A percentile compares a stretch with the other conserved stretches of the same genome.
Conservation (phyloP, 2,797 vertebrate genomes). For the Hippocampus kuda region DNA sequence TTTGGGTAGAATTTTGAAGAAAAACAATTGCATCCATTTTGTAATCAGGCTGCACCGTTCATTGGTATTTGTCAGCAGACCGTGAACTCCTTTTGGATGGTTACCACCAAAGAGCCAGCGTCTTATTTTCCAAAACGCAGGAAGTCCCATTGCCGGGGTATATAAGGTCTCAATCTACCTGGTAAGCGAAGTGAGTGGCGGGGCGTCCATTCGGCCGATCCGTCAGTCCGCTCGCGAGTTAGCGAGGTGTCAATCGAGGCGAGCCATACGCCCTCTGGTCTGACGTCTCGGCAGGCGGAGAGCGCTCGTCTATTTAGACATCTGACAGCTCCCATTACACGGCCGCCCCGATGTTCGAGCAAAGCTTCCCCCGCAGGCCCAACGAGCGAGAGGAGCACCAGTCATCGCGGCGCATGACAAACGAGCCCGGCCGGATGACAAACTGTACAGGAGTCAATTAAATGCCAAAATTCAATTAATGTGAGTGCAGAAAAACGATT, state of each 20-base stretch:
- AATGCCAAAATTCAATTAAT: not conserved
- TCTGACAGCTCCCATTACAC: constrained; percentile 7
- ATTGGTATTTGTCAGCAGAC: not conserved
- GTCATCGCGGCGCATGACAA: not conserved
- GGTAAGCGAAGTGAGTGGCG: not conserved
- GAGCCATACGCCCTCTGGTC: not conserved
- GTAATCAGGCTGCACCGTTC: not conserved
- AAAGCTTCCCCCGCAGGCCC: not conserved
- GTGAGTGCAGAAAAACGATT: not conserved
- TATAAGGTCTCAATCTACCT: not conserved
- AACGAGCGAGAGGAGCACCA: not conserved
- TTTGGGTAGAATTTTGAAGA: not conserved
- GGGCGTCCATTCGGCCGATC: not conserved
- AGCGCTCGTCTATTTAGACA: constrained; percentile 1
- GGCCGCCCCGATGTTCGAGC: constrained; percentile 1
- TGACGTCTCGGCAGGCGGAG: not conserved
- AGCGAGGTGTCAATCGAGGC: constrained; percentile 4
- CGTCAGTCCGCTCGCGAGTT: constrained; percentile 2
- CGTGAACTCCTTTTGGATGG: too few species aligned
- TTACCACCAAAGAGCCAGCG: not conserved
- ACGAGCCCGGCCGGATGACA: constrained; percentile 3
- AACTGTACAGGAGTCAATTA: not conserved
- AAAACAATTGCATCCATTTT: not conserved
- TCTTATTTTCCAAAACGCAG: too few species aligned
- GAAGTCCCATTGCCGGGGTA: not conserved